phyloP scores from a whole-genome alignment of 1,140 invertebrate genomes.

The Calliphora vicina region DNA sequence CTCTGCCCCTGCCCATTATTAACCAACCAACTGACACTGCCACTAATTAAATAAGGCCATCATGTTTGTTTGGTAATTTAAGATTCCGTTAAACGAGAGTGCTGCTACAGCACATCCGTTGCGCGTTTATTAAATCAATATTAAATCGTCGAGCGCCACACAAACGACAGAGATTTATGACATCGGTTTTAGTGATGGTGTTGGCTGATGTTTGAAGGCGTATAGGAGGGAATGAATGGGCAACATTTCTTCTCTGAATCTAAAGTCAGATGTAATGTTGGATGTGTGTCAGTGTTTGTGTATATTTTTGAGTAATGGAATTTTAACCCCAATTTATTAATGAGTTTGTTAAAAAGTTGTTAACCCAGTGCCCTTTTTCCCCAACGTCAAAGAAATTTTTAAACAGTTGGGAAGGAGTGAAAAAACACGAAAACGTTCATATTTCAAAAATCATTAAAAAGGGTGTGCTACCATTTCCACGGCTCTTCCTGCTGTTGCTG shows the following conservation, averaged over 20 bases:
- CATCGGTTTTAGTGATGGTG: not conserved
- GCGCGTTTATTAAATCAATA: conserved; percentile 10
- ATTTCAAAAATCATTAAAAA: not conserved
- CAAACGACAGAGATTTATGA: not conserved
- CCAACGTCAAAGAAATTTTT: not conserved
- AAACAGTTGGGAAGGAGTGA: not conserved
- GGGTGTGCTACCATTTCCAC: not conserved
- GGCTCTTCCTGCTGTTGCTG: not conserved
- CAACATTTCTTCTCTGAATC: not conserved
- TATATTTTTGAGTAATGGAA: not conserved
- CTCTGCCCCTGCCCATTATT: not conserved
- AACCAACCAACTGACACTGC: not conserved
- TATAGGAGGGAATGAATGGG: not conserved
- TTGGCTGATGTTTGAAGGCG: no score
- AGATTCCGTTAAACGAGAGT: not conserved
- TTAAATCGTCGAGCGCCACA: not conserved
- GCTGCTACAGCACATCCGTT: not conserved
- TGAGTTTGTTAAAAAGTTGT: not conserved
- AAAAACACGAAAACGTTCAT: not conserved
- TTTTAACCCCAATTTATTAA: conserved; percentile 16
- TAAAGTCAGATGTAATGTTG: not conserved
- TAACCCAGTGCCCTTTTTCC: not conserved
- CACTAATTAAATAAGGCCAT: conserved; percentile 5
- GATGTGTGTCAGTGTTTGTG: not conserved
- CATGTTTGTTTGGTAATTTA: not conserved